Conservation (phyloP, 1,140 invertebrate genomes). For the Tetramorium parvispinum region DNA sequence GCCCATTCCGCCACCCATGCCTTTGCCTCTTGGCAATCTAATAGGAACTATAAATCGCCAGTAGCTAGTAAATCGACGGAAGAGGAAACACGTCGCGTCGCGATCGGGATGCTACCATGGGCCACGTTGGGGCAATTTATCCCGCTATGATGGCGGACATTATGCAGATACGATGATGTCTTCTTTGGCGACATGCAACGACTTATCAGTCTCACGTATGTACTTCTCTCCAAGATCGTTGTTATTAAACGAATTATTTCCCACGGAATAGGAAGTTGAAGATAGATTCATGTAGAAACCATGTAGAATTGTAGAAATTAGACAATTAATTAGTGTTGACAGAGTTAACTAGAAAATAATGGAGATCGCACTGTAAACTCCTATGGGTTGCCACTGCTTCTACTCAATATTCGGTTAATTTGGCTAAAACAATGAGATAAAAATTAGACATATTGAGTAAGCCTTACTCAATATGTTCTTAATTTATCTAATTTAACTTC, state of each 20-base stretch:
- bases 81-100: constrained; percentile 72
- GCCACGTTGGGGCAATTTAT: constrained; percentile 72
- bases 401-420: too few relatives aligned
- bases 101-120: constrained; percentile 65
- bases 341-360: too few relatives aligned
- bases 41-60: constrained; percentile 73
- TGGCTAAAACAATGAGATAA: too few relatives aligned
- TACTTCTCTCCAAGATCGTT: background rate
- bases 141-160: constrained; percentile 66
- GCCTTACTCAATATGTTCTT: too few relatives aligned
- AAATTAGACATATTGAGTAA: too few relatives aligned
- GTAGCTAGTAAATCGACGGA: constrained; percentile 71
- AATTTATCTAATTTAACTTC: too few relatives aligned
- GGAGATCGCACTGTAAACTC: too few relatives aligned
- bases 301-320: too few relatives aligned
- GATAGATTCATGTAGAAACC: background rate
- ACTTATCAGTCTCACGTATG: constrained; percentile 47
- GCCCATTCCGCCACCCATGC: constrained; percentile 26
- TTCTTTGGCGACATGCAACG: constrained; percentile 22
- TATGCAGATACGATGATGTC: constrained; percentile 67
- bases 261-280: background rate
- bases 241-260: background rate
- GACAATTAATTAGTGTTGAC: too few relatives aligned
- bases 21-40: constrained; percentile 65
- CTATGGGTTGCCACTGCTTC: too few relatives aligned